phyloP scores from a whole-genome alignment of 1,140 invertebrate species.

The Sinella curviseta region DNA sequence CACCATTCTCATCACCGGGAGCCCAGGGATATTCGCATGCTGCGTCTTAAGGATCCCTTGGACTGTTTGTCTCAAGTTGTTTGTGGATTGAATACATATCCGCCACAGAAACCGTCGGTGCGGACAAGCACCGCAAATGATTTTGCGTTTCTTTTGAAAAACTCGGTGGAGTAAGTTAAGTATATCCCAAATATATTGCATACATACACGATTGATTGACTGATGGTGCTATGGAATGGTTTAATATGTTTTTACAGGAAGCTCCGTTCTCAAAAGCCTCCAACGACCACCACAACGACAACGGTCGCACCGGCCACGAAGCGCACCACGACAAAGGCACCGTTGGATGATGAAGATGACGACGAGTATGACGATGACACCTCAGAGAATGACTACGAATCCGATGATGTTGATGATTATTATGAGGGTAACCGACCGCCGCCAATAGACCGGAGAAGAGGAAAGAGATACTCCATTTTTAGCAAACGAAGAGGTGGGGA shows the following conservation, averaged over 20 bases:
- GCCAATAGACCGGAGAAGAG: not conserved
- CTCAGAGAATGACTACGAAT: not conserved
- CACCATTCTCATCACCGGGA: not conserved
- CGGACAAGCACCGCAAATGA: slow-evolving; percentile 27
- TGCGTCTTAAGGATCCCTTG: slow-evolving; percentile 15
- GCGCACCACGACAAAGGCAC: not conserved
- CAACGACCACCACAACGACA: not conserved
- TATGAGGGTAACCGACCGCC: not conserved
- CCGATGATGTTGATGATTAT: not conserved
- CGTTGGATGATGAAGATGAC: not conserved
- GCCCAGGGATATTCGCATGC: not conserved
- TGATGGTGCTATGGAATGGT: too few relatives aligned
- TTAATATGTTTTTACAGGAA: too few relatives aligned
- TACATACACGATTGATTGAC: too few relatives aligned
- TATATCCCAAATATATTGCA: too few relatives aligned
- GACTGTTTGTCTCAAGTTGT: slow-evolving; percentile 32
- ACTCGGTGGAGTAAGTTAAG: slow-evolving; percentile 30
- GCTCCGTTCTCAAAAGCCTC: not conserved
- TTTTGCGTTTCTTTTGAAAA: slow-evolving; percentile 31
- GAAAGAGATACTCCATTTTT: not conserved
- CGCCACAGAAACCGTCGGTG: slow-evolving; percentile 22
- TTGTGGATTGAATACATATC: slow-evolving; percentile 28
- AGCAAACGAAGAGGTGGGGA: too few relatives aligned
- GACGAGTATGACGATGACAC: not conserved
- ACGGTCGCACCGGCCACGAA: not conserved